Base-by-base conservation (phyloP, 1,140 invertebrate species). In the Marisa cornuarietis region DNA sequence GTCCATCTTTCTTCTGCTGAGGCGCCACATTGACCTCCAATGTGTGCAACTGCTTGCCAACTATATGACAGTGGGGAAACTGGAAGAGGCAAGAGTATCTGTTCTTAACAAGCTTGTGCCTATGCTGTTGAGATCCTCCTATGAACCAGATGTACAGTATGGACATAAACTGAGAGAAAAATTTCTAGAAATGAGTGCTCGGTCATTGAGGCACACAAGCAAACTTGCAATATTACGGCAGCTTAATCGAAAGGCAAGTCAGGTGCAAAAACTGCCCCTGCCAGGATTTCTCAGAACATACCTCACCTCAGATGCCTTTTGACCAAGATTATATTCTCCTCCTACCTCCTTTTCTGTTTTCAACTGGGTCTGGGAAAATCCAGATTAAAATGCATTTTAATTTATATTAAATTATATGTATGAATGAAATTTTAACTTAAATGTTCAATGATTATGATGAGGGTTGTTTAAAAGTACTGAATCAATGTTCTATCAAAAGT, bases 131-230 rank as follows among this genome's bases (percentile, higher is more conserved):
- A 26, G 51, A 16, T 66, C 76, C 0, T 66, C 26, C 22, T 24
- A 51, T 51, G 20, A 24, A 49, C 18, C 22, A 11, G 63, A 51
- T 51, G 76, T 69, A 22, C 61, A 68, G 3, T 78, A 68, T 69
- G 76, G 26, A 69, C 24, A 51, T 14, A 24, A 54, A 16, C 42
- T 78, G 49, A 65, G 26, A 20, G 42, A 31, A 22, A n/a, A 66
- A 26, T 62, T 69, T 31, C 16, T 42, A 13, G 26, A n/a, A 42
- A n/a, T 69, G 42, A 16, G 9, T 18, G 51, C 61, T 49, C n/a
- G 78, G 73, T 79, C 78, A 51, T 58, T 79, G 10, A 72, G 71
- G 51, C 78, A 79, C 49, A 10, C 42, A 6, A 73, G 78, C 63
- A 79, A 79, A 65, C 22, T 79, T 42, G 16, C 31, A 11, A 72